Evolutionary conservation across 2,113 vertebrate genomes (phyloP).

Genomic region (Corythornis cristatus): DNA sequence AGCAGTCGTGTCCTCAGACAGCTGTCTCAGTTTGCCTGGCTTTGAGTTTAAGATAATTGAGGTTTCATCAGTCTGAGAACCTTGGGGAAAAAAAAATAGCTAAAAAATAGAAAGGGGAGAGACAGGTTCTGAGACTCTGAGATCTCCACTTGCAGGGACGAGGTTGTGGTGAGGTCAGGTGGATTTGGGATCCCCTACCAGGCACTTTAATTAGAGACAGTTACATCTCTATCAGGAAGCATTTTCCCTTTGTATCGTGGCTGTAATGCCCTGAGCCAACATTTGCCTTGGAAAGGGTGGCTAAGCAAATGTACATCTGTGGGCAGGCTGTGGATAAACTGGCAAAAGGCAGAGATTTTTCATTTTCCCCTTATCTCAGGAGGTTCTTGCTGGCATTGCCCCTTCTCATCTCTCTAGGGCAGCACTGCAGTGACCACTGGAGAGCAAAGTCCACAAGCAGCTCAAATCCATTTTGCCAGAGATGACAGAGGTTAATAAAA

Average conservation of each 20-base stretch:
- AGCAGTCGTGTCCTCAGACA: slow-evolving; percentile 4
- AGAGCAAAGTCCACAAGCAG: not conserved
- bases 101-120: not conserved
- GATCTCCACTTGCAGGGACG: not conserved
- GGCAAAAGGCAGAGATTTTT: not conserved
- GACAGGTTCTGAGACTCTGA: not conserved
- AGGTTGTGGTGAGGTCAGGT: not conserved
- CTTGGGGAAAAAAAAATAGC: not conserved
- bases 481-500: not conserved
- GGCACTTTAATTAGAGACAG: slow-evolving; percentile 1
- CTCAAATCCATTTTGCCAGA: not conserved
- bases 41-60: slow-evolving; percentile 33
- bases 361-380: not conserved
- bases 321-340: not conserved
- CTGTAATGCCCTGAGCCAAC: not conserved
- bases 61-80: not conserved
- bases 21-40: not conserved
- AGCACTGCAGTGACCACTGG: not conserved
- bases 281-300: not conserved
- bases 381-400: not conserved
- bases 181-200: slow-evolving; percentile 2
- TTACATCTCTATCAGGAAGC: not conserved
- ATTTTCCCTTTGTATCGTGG: not conserved
- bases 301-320: not conserved
- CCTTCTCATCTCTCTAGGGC: not conserved